Percentiles rank a stretch among this genome's conserved stretches.
Conservation (phyloP, 2,113 vertebrate species). For the Tapirus terrestris region DNA sequence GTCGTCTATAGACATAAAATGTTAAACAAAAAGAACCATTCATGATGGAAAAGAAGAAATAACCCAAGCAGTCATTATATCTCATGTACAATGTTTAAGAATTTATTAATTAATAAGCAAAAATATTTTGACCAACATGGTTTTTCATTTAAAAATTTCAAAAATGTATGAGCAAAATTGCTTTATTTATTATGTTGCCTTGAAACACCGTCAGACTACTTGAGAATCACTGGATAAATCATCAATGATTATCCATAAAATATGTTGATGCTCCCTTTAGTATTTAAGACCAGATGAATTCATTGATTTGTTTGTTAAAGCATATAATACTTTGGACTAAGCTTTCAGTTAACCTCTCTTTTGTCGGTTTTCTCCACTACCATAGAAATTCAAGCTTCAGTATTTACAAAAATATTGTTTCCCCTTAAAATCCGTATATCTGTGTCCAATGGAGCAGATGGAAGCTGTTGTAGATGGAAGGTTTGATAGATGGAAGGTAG, state of each 20-base stretch:
- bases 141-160: not conserved
- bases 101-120: not conserved
- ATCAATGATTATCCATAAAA: not conserved
- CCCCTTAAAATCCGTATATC: not conserved
- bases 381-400: not conserved
- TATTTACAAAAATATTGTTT: not conserved
- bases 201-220: not conserved
- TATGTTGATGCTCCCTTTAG: not conserved
- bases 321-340: not conserved
- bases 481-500: not conserved
- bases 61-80: not conserved
- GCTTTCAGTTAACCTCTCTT: not conserved
- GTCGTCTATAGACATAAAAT: not conserved
- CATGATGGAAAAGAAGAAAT: not conserved
- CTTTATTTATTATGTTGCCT: not conserved
- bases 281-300: not conserved
- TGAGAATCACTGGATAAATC: not conserved
- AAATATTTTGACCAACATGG: not conserved
- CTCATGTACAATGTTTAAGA: not conserved
- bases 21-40: not conserved
- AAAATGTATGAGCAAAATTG: not conserved
- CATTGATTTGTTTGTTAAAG: not conserved
- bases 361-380: not conserved
- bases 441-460: not conserved
- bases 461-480: not conserved